Evolutionary conservation across 2,888 invertebrate genomes (phyloP).

Genomic region (Acanthosepion pharaonis): DNA sequence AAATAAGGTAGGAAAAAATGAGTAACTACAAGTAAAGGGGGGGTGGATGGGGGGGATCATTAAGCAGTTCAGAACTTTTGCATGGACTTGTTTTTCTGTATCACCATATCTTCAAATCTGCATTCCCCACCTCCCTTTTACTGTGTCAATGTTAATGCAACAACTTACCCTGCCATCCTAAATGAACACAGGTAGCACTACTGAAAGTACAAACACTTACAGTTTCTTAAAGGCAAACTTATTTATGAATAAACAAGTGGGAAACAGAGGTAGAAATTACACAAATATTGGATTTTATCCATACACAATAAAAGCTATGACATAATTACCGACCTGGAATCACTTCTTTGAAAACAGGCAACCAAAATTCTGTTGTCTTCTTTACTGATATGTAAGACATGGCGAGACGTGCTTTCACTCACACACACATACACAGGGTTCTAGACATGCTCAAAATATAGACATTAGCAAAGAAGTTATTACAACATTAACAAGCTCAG

Average conservation of each 20-base stretch:
- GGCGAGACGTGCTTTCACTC: constrained; percentile 22
- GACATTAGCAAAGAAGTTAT: constrained; percentile 1
- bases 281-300: not conserved
- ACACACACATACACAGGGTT: not conserved
- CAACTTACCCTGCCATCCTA: too few species aligned
- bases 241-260: not conserved
- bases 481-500: not conserved
- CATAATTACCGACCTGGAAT: not conserved
- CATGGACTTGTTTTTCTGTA: too few species aligned
- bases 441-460: not conserved
- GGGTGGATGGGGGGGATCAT: too few species aligned
- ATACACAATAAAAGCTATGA: not conserved
- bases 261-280: not conserved
- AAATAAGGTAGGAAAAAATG: too few species aligned
- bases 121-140: too few species aligned
- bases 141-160: too few species aligned
- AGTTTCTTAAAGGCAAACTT: too few species aligned
- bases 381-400: constrained; percentile 1
- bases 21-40: too few species aligned
- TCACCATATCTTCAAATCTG: too few species aligned
- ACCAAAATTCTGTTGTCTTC: not conserved
- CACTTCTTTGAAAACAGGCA: not conserved
- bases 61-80: too few species aligned
- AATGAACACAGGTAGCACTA: too few species aligned
- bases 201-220: too few species aligned